A percentile compares a stretch with the other conserved stretches of the same genome.
These are phyloP conservation scores for Mya arenaria DNA, from an alignment of 1,140 invertebrate genomes.

Conservation along the genomic window DNA sequence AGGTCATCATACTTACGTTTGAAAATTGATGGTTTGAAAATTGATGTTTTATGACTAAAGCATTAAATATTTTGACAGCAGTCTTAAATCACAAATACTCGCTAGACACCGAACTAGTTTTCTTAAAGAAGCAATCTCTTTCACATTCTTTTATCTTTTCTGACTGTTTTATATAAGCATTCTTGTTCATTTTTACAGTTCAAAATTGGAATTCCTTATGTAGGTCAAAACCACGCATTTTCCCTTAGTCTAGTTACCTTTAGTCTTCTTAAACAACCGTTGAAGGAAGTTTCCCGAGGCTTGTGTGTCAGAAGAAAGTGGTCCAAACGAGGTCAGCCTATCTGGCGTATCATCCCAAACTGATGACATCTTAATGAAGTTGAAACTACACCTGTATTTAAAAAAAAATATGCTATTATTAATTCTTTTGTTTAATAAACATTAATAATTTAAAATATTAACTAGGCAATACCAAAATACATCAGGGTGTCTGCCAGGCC, in stretches of 20 bases:
- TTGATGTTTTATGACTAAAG: too few relatives aligned
- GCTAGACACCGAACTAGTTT: not conserved
- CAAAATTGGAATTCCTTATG: not conserved
- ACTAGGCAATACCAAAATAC: too few relatives aligned
- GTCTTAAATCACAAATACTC: not conserved
- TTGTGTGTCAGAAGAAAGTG: slow-evolving; percentile 85
- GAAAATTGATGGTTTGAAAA: too few relatives aligned
- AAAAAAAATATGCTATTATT: too few relatives aligned
- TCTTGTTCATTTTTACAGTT: not conserved
- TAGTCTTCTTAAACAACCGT: slow-evolving; percentile 79
- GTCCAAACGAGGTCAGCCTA: slow-evolving; percentile 89
- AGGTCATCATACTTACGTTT: too few relatives aligned
- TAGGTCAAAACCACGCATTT: not conserved
- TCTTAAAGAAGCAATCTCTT: not conserved
- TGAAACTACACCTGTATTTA: too few relatives aligned
- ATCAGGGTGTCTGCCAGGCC: too few relatives aligned
- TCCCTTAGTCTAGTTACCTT: slow-evolving; percentile 65
- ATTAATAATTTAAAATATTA: too few relatives aligned
- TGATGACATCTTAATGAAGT: slow-evolving; percentile 53
- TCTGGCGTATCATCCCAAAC: slow-evolving; percentile 84
- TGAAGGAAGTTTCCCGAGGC: slow-evolving; percentile 78
- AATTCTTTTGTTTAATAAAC: too few relatives aligned
- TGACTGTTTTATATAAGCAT: not conserved
- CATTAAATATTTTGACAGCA: not conserved
- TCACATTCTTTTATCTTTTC: not conserved